Conservation (phyloP, 2,797 vertebrate genomes). For the Hipposideros larvatus region DNA sequence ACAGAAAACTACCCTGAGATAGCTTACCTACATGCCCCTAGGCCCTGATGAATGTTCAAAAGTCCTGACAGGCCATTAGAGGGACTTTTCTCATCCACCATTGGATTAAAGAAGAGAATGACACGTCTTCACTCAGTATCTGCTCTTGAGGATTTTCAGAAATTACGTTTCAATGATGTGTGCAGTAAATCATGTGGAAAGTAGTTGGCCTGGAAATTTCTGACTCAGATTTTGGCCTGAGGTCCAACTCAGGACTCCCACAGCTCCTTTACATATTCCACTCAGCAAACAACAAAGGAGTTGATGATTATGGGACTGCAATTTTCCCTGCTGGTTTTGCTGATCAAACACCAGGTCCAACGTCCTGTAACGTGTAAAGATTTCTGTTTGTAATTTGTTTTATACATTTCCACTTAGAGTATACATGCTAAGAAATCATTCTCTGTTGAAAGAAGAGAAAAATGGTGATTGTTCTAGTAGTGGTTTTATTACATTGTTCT, state of each 20-base stretch:
- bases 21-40: background rate
- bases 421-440: slow-evolving; percentile 39
- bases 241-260: slow-evolving; percentile 40
- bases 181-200: background rate
- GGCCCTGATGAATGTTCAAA: background rate
- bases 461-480: slow-evolving; percentile 3
- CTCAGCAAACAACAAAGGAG: slow-evolving; percentile 61
- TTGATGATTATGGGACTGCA: slow-evolving; percentile 55
- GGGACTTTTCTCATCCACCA: background rate
- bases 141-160: background rate
- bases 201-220: background rate
- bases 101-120: background rate
- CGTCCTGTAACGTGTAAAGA: slow-evolving; percentile 19
- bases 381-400: slow-evolving; percentile 70
- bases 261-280: slow-evolving; percentile 34
- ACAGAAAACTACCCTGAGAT: background rate
- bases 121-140: background rate
- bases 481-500: slow-evolving; percentile 51
- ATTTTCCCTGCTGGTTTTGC: slow-evolving; percentile 59
- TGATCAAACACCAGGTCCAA: slow-evolving; percentile 50
- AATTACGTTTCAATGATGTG: background rate
- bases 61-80: fast-evolving
- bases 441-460: slow-evolving; percentile 25
- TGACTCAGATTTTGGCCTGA: slow-evolving; percentile 26
- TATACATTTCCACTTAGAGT: slow-evolving; percentile 66